phyloP scores from a whole-genome alignment of 1,140 invertebrate genomes.

The Aphaenogaster floridana region DNA sequence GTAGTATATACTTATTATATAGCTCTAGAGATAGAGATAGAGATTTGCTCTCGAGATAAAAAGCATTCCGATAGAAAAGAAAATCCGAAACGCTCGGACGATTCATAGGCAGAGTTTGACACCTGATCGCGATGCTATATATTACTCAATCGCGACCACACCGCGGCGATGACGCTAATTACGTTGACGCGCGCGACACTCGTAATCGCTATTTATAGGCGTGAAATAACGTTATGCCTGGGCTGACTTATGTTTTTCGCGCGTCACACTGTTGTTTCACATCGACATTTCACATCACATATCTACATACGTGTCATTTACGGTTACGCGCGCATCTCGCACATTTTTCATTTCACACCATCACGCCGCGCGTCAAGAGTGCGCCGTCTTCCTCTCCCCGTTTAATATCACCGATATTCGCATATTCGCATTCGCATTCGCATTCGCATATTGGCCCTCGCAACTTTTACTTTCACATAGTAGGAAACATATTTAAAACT shows the following conservation, averaged over 20 bases:
- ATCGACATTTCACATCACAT: too few relatives aligned
- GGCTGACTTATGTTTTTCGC: not conserved
- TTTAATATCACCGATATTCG: too few relatives aligned
- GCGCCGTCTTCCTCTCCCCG: too few relatives aligned
- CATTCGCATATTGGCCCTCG: too few relatives aligned
- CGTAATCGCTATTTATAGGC: constrained; percentile 82
- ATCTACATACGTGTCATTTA: not conserved
- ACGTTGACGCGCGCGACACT: constrained; percentile 67
- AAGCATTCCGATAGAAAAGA: not conserved
- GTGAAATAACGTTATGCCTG: constrained; percentile 70
- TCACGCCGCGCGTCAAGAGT: not conserved
- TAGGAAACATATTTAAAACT: too few relatives aligned
- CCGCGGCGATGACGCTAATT: constrained; percentile 69
- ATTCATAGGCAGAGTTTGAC: constrained; percentile 15
- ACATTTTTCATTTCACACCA: not conserved
- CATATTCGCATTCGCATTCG: too few relatives aligned
- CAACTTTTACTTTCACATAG: too few relatives aligned
- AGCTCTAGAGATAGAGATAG: too few relatives aligned
- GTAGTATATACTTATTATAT: not conserved
- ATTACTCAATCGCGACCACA: constrained; percentile 45
- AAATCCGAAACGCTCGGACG: not conserved
- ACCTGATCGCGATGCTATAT: constrained; percentile 39
- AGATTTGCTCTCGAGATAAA: too few relatives aligned
- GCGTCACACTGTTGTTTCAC: not conserved
- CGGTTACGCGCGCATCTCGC: not conserved